Evolutionary conservation across 2,113 vertebrate genomes (phyloP).

Genomic region (Apodemus speciosus): DNA sequence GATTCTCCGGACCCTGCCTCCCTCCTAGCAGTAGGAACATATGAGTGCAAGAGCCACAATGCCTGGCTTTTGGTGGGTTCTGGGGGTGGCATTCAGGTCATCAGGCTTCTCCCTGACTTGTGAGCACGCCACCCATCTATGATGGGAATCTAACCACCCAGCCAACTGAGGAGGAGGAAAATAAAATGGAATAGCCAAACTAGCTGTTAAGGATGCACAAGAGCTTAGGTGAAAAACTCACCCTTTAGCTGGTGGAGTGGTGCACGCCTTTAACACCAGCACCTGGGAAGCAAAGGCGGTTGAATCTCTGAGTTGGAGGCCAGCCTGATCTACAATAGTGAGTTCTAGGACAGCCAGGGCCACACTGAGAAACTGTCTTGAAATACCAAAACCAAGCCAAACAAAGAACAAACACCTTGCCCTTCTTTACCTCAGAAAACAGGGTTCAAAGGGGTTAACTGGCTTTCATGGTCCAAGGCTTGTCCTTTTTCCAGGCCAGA

Average conservation of each 20-base stretch:
- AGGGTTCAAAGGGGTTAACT: not conserved
- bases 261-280: not conserved
- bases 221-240: not conserved
- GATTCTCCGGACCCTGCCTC: too few species aligned
- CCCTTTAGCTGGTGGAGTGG: not conserved
- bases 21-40: not conserved
- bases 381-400: not conserved
- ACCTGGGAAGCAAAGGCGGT: not conserved
- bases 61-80: not conserved
- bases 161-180: not conserved
- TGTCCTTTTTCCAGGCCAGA: not conserved
- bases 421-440: not conserved
- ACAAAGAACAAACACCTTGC: not conserved
- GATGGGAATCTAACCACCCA: not conserved
- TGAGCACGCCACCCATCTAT: not conserved
- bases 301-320: not conserved
- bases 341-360: not conserved
- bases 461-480: not conserved
- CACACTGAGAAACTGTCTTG: not conserved
- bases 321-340: not conserved
- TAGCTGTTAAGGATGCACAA: not conserved
- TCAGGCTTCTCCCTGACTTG: not conserved
- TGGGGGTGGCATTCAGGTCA: not conserved
- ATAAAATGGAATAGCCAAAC: not conserved
- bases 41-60: not conserved